Evolutionary conservation across 2,888 invertebrate genomes (phyloP).

Genomic region (Eudemis profundana): DNA sequence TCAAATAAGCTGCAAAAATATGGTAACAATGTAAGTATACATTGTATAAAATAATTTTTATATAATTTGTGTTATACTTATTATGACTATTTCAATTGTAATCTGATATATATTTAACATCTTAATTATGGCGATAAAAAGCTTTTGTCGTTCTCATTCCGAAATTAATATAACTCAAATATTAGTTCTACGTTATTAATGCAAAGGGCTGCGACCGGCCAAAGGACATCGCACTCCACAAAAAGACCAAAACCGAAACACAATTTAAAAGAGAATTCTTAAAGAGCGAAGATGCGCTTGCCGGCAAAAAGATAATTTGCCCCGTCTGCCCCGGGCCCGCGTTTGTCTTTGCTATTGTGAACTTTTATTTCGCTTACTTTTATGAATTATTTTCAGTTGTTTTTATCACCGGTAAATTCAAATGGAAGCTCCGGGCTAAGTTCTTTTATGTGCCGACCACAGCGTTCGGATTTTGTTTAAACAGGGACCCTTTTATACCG

Average conservation of each 20-base stretch:
- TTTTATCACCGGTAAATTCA: constrained; percentile 76
- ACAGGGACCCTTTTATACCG: constrained; percentile 36
- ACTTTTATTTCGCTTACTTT: constrained; percentile 81
- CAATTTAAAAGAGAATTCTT: constrained; percentile 84
- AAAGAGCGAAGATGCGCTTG: constrained; percentile 75
- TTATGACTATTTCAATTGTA: not conserved
- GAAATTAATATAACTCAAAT: constrained; percentile 52
- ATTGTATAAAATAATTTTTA: no score
- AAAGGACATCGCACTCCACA: constrained; percentile 72
- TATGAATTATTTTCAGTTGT: constrained; percentile 82
- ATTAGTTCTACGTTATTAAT: constrained; percentile 74
- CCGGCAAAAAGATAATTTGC: constrained; percentile 80
- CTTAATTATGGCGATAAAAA: constrained; percentile 18
- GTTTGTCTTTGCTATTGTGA: constrained; percentile 83
- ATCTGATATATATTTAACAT: not conserved
- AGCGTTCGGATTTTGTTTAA: constrained; percentile 48
- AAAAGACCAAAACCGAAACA: constrained; percentile 79
- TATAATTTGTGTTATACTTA: no score
- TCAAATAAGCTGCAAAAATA: no score
- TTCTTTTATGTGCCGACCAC: constrained; percentile 54
- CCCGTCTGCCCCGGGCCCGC: constrained; percentile 67
- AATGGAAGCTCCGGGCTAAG: constrained; percentile 62
- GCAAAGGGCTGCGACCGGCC: constrained; percentile 68
- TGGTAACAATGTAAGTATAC: not conserved
- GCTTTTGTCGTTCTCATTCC: constrained; percentile 10